Percentiles rank a stretch among this genome's conserved stretches.
These are phyloP conservation scores for Apoda limacodes DNA, from an alignment of 2,888 invertebrate species.

Conservation along the genomic window DNA sequence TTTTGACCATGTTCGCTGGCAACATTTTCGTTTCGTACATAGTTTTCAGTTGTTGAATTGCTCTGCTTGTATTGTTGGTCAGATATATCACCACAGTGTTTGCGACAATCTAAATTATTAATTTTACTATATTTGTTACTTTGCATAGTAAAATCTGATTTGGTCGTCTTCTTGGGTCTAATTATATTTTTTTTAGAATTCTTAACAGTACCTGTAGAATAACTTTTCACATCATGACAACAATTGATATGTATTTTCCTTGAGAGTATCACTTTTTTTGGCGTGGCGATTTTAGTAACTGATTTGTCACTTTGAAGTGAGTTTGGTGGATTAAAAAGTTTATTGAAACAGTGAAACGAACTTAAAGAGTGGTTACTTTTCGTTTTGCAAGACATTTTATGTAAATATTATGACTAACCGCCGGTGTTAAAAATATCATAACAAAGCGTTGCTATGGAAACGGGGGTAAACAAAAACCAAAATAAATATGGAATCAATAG, in stretches of 20 bases:
- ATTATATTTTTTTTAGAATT: constrained; percentile 11
- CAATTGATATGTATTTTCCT: constrained; percentile 21
- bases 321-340: constrained; percentile 15
- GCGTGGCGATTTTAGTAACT: constrained; percentile 19
- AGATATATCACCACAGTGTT: constrained; percentile 36
- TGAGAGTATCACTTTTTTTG: constrained; percentile 34
- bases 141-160: constrained; percentile 35
- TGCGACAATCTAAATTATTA: constrained; percentile 22
- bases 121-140: constrained; percentile 12
- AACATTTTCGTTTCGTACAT: neutral
- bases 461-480: no score
- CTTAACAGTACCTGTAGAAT: constrained; percentile 30
- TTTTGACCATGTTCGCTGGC: no score
- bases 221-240: constrained; percentile 30
- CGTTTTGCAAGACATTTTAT: constrained; percentile 15
- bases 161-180: constrained; percentile 36
- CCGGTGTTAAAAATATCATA: constrained; percentile 3
- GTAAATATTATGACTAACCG: neutral
- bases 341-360: constrained; percentile 20
- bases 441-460: constrained; percentile 24
- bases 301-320: constrained; percentile 4
- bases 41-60: neutral
- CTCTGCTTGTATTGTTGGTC: constrained; percentile 3
- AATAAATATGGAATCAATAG: no score
- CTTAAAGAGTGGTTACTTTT: constrained; percentile 9